phyloP scores from a whole-genome alignment of 2,797 vertebrate species.

The Propithecus perrieri region DNA sequence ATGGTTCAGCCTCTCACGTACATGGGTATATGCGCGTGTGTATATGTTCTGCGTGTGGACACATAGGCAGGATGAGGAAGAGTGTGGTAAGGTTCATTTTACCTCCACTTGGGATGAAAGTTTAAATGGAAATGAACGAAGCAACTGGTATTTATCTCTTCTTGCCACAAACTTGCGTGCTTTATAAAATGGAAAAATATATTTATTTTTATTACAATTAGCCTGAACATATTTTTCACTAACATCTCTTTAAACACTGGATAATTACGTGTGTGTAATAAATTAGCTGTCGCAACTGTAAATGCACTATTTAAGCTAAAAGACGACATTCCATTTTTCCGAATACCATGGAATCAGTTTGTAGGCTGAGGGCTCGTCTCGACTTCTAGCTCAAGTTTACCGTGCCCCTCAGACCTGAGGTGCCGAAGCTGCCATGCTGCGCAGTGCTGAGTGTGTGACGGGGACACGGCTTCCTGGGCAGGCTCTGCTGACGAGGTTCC shows the following conservation, averaged over 20 bases:
- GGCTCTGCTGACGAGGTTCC: not conserved
- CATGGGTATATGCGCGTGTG: not conserved
- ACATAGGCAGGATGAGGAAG: not conserved
- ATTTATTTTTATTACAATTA: not conserved
- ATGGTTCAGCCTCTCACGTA: not conserved
- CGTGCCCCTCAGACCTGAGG: not conserved
- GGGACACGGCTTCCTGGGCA: not conserved
- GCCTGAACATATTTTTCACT: not conserved
- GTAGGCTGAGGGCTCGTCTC: not conserved
- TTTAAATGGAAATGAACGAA: slow-evolving; percentile 2
- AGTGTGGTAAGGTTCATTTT: not conserved
- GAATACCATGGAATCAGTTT: not conserved
- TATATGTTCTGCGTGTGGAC: not conserved
- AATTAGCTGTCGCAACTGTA: not conserved
- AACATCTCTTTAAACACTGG: not conserved
- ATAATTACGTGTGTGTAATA: not conserved
- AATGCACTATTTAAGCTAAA: not conserved
- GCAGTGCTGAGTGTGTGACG: not conserved
- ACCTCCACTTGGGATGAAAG: not conserved
- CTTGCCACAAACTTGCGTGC: not conserved
- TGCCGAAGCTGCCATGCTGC: not conserved
- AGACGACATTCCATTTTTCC: not conserved
- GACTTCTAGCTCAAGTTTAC: not conserved
- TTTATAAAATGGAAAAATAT: not conserved
- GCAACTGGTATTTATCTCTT: not conserved